A percentile compares a stretch with the other conserved stretches of the same genome.
phyloP scores from a whole-genome alignment of 2,113 vertebrate species.

The Percopsis transmontana region DNA sequence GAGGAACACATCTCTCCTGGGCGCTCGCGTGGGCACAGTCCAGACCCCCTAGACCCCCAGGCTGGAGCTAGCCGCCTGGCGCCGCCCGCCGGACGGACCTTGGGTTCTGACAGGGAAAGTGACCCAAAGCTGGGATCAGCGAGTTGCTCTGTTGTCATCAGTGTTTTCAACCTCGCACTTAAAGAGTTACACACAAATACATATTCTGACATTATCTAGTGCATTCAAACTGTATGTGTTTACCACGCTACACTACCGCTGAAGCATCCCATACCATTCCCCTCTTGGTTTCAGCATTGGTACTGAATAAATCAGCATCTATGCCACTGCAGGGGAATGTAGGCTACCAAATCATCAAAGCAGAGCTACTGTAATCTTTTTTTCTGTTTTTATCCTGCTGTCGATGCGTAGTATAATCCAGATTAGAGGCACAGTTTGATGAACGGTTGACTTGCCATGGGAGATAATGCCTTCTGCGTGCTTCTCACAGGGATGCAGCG shows the following conservation, averaged over 20 bases:
- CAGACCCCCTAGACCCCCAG: neutral
- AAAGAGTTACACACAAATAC: too few relatives aligned
- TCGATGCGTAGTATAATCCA: constrained; percentile 15
- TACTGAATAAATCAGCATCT: neutral
- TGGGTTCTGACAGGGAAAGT: neutral
- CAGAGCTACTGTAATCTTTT: constrained; percentile 11
- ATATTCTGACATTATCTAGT: neutral
- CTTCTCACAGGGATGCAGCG: too few relatives aligned
- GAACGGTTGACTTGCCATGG: constrained; percentile 19
- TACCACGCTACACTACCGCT: neutral
- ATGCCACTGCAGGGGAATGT: neutral
- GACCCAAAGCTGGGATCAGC: too few relatives aligned
- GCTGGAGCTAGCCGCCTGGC: neutral
- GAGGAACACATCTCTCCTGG: too few relatives aligned
- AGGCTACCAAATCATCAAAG: constrained; percentile 15
- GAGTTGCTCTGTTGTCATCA: neutral
- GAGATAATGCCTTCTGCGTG: constrained; percentile 20
- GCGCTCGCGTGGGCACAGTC: neutral
- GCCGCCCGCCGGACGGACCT: neutral
- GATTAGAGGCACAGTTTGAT: constrained; percentile 23
- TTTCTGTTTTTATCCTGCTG: neutral
- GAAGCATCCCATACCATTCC: neutral
- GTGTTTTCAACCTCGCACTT: neutral
- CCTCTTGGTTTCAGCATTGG: neutral
- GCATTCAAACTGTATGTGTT: neutral